Percentiles rank a stretch among this genome's conserved stretches.
These are phyloP conservation scores for Neotoxoptera formosana DNA, from an alignment of 1,140 invertebrate species.

Conservation along the genomic window DNA sequence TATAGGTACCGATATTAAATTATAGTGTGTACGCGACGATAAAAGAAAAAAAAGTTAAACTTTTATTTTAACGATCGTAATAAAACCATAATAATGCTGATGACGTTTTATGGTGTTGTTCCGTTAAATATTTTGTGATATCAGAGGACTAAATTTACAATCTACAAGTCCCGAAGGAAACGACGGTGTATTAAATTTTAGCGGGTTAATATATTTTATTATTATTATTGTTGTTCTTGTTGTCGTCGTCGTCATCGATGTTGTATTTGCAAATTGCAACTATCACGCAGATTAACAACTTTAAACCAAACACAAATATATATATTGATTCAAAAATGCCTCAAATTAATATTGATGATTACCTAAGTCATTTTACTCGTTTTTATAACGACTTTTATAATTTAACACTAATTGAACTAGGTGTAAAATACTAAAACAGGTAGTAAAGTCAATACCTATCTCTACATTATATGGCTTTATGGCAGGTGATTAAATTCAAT, in stretches of 20 bases:
- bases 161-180: not conserved
- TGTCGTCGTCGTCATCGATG: too few species aligned
- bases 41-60: not conserved
- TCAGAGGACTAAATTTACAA: constrained; percentile 11
- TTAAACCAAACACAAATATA: not conserved
- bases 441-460: not conserved
- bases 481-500: too few species aligned
- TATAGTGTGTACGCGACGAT: not conserved
- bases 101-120: not conserved
- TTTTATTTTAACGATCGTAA: not conserved
- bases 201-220: not conserved
- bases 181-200: not conserved
- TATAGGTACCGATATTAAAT: not conserved
- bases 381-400: not conserved
- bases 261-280: not conserved
- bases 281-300: not conserved
- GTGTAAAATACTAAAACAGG: not conserved
- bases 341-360: not conserved
- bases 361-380: not conserved
- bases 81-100: constrained; percentile 22
- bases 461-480: too few species aligned
- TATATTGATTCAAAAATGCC: not conserved
- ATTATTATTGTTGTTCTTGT: not conserved
- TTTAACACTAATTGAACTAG: not conserved
- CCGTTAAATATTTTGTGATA: constrained; percentile 6